Evolutionary conservation across 2,797 vertebrate genomes (phyloP).

Genomic region (Enteromius mattozi): DNA sequence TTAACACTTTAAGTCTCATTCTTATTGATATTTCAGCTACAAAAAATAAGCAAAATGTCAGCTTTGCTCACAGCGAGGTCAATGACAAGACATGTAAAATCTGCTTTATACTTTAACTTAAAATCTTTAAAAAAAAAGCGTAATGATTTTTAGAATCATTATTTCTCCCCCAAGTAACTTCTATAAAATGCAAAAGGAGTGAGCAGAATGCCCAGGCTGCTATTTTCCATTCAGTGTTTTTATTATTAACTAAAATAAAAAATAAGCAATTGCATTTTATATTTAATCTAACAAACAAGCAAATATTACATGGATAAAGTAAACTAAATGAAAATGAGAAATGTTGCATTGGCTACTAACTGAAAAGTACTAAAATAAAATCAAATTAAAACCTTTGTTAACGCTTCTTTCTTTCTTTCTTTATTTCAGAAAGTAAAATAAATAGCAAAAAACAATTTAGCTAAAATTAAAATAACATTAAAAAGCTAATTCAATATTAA

Average conservation of each 20-base stretch:
- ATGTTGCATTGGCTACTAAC: background rate
- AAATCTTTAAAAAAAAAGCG: too few species aligned
- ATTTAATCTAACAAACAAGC: background rate
- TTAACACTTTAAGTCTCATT: background rate
- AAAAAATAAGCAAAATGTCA: background rate
- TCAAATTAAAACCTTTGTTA: background rate
- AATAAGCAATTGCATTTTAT: background rate
- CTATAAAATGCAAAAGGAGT: background rate
- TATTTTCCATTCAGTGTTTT: background rate
- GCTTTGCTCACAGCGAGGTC: background rate
- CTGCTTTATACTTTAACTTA: background rate
- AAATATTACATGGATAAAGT: background rate
- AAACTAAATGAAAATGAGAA: background rate
- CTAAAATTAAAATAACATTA: background rate
- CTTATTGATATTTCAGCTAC: conserved; percentile 4
- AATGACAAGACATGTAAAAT: background rate
- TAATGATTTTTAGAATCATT: background rate
- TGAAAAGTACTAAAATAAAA: background rate
- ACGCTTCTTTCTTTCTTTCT: too few species aligned
- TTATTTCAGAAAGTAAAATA: background rate
- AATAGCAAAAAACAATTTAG: background rate
- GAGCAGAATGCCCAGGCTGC: background rate
- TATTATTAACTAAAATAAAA: background rate
- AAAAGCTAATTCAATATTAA: background rate
- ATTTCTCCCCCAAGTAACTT: background rate